A percentile compares a stretch with the other conserved stretches of the same genome.
These are phyloP conservation scores for Heliconius melpomene DNA, from an alignment of 1,140 invertebrate genomes.

Conservation along the genomic window DNA sequence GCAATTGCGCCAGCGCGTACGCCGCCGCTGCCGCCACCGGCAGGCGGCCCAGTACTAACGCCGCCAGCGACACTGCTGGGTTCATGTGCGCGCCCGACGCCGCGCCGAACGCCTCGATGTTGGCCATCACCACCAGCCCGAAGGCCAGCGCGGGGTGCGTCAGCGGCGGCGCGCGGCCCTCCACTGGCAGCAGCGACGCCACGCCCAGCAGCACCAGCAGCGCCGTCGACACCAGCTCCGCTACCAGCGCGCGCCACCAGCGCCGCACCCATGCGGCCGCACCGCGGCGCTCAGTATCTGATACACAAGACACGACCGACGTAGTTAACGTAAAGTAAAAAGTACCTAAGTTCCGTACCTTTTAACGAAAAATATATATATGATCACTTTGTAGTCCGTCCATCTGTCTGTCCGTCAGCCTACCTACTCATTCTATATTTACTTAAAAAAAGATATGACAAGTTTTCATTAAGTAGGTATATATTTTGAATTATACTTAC, in stretches of 20 bases:
- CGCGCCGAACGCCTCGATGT: constrained; percentile 59
- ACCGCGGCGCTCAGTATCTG: constrained; percentile 23
- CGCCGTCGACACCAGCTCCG: constrained; percentile 62
- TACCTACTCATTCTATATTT: too few relatives aligned
- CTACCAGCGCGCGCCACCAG: constrained; percentile 60
- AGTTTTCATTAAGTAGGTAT: too few relatives aligned
- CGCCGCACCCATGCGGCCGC: constrained; percentile 48
- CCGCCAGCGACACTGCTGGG: constrained; percentile 66
- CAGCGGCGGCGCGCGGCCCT: constrained; percentile 41
- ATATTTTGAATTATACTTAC: too few relatives aligned
- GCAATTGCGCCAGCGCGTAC: constrained; percentile 41
- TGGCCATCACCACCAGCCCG: constrained; percentile 60
- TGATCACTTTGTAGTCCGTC: too few relatives aligned
- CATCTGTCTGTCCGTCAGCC: too few relatives aligned
- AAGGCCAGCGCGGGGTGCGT: constrained; percentile 66
- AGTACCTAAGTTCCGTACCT: too few relatives aligned
- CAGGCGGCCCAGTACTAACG: constrained; percentile 49
- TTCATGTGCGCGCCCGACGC: constrained; percentile 73
- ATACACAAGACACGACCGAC: neutral
- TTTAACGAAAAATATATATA: too few relatives aligned
- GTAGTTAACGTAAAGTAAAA: too few relatives aligned
- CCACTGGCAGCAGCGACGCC: constrained; percentile 47
- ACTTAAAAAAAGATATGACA: too few relatives aligned
- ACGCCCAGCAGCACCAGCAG: constrained; percentile 64
- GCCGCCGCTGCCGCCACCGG: constrained; percentile 29